Evolutionary conservation across 2,797 vertebrate genomes (phyloP), one percentile per base, ranked within the genome.

Genomic region (Typhlichthys subterraneus): DNA sequence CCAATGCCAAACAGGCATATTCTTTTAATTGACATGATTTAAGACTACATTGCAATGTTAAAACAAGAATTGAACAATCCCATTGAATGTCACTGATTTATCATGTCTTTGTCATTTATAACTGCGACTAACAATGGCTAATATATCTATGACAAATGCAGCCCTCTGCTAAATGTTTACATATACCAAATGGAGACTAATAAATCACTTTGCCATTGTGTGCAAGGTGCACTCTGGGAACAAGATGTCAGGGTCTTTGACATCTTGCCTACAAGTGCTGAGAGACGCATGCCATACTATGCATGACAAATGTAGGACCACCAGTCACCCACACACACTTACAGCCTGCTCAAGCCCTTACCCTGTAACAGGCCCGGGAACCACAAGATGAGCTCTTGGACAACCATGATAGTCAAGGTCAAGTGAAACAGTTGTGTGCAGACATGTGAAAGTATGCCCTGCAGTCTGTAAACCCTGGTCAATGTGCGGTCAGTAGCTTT

Each of bases 351-450:
- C 23, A 71, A 80, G 63, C 68, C 29, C 50, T 56, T 48, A 74
- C 60, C 79, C 79, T 68, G 2, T 70, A 65, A 31, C 10, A 12
- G 72, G 63, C 64, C 69, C 0, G 53, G 75, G 73, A 84, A 75
- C 79, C 60, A 1, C 52, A 67, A 51, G 77, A 74, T 77, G 79
- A 62, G 59, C 63, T 49, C 66, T 51, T 2, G n/a, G 63, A 59
- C 72, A 57, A 69, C 74, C 63, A 0, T 47, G 70, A 59, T 42
- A 31, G 63, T 59, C 79, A 77, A 78, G 75, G 77, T 85, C 77
- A 86, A 83, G 65, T 72, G 65, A 76, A 78, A 73, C 73, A 73
- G 70, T 79, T 77, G 78, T 84, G 73, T 76, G 70, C 74, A 66
- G 59, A 80, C 79, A 80, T 85, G 75, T 84, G 72, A 73, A 87